Evolutionary conservation across 1,140 invertebrate genomes (phyloP).

Genomic region (Euglossa dilemma): DNA sequence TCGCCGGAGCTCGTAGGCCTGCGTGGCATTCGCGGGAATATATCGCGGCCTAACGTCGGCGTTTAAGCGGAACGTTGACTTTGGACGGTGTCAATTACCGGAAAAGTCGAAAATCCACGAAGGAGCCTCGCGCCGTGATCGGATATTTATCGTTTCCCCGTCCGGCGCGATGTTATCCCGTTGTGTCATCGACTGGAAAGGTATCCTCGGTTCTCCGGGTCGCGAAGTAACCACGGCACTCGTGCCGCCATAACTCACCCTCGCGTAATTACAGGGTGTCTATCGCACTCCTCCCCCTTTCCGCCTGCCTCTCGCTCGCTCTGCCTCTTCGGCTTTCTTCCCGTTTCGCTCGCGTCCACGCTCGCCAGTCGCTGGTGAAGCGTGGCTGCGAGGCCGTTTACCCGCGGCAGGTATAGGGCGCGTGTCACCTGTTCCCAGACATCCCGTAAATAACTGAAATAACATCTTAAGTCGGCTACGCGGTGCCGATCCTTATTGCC

Average conservation of each 20-base stretch:
- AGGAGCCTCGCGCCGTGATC: background rate
- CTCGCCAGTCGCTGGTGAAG: constrained; percentile 52
- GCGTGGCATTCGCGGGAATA: no score
- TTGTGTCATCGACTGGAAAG: constrained; percentile 55
- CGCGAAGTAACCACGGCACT: constrained; percentile 63
- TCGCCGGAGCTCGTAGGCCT: no score
- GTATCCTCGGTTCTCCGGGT: constrained; percentile 24
- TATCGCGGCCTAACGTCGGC: no score
- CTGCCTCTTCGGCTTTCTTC: background rate
- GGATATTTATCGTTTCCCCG: constrained; percentile 33
- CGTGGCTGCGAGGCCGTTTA: constrained; percentile 62
- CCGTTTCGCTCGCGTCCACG: background rate
- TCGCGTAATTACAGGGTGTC: constrained; percentile 72
- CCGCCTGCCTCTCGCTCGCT: background rate
- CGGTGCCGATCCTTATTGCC: constrained; percentile 44
- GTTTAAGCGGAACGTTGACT: no score
- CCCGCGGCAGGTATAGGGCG: constrained; percentile 62
- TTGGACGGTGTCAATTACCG: no score
- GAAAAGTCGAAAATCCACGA: background rate
- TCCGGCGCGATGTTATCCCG: constrained; percentile 36
- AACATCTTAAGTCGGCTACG: constrained; percentile 68
- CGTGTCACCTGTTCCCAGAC: constrained; percentile 72
- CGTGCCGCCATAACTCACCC: constrained; percentile 74
- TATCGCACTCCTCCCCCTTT: constrained; percentile 33
- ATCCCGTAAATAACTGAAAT: constrained; percentile 75